A percentile compares a stretch with the other conserved stretches of the same genome.
Evolutionary conservation across 2,797 vertebrate species (phyloP).

Genomic region (Esox lucius): DNA sequence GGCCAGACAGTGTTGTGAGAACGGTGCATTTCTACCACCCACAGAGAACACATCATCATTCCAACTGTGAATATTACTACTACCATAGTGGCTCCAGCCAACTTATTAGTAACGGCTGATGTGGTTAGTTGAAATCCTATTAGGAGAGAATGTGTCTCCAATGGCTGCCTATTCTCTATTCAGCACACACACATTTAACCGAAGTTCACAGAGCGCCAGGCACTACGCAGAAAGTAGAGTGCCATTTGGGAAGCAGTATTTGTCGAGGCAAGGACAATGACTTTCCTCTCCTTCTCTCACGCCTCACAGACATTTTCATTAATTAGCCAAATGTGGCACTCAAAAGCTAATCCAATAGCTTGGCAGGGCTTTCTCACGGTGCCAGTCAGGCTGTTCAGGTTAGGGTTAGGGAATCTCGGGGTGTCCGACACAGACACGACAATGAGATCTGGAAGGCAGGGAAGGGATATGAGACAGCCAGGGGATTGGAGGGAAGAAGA

Average conservation of each 20-base stretch:
- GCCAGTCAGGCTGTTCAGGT: constrained; percentile 60
- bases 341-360: constrained; percentile 74
- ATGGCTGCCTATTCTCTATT: not conserved
- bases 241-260: constrained; percentile 54
- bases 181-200: not conserved
- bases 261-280: constrained; percentile 68
- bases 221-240: not conserved
- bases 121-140: constrained; percentile 73
- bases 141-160: constrained; percentile 39
- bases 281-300: constrained; percentile 49
- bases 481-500: constrained; percentile 35
- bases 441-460: constrained; percentile 49
- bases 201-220: not conserved
- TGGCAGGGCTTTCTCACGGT: constrained; percentile 70
- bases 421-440: constrained; percentile 57
- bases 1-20: not conserved
- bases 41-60: constrained; percentile 9
- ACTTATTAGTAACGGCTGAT: constrained; percentile 70
- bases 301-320: constrained; percentile 73
- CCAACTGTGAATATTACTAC: constrained; percentile 46
- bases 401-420: constrained; percentile 51
- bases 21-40: constrained; percentile 14
- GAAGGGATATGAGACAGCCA: constrained; percentile 28
- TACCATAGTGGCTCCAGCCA: constrained; percentile 56
- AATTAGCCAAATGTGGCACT: constrained; percentile 69